Base-by-base conservation (phyloP, 2,113 vertebrate species). In the Poeciliopsis occidentalis region DNA sequence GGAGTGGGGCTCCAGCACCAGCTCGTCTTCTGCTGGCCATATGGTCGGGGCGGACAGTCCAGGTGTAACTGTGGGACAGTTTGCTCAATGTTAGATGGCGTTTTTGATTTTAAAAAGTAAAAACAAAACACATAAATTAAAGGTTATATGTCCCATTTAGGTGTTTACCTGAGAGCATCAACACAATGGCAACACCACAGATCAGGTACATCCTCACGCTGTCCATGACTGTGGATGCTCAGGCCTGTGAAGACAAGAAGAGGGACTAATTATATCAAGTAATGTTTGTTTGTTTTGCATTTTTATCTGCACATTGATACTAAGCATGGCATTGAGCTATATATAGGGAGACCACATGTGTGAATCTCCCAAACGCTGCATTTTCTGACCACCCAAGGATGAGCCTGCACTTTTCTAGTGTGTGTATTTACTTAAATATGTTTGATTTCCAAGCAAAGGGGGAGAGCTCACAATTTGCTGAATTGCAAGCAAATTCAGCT, bases 1-100 rank as follows among this genome's bases (percentile, higher is more conserved):
- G 1, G 97, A 94, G 65, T 95, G 91, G 66, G 95, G 91, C 80
- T 87, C 90, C 22, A 98, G 92, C 37, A 96, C 87, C 79, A 96
- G 95, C 74, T 97, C 95, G 0, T 92, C 76, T 37, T 93, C 73
- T 0, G 91, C 85, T 2, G 96, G 95, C 63, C 94, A 87, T 80
- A 98, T 95, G 13, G 88, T 90, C 0, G 96, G 97, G 17, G 95
- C 80, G 0, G 85, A 80, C 70, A 93, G 85, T 85, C 94, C 94
- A 85, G 92, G 93, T 57, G 81, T 60, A 8, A 85, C 92, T 90
- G 84, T 1, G 63, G 71, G 4, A 68, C 0, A 41, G 22, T 24
- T 54, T 51, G 12, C 1, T 19, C 70, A 67, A 73, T 75, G 75
- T 89, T 80, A 76, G 26, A 41, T 12, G 29, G 26, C 32, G 3